A percentile compares a stretch with the other conserved stretches of the same genome.
These are phyloP conservation scores for Idaea biselata DNA, from an alignment of 2,888 invertebrate species.

Conservation along the genomic window DNA sequence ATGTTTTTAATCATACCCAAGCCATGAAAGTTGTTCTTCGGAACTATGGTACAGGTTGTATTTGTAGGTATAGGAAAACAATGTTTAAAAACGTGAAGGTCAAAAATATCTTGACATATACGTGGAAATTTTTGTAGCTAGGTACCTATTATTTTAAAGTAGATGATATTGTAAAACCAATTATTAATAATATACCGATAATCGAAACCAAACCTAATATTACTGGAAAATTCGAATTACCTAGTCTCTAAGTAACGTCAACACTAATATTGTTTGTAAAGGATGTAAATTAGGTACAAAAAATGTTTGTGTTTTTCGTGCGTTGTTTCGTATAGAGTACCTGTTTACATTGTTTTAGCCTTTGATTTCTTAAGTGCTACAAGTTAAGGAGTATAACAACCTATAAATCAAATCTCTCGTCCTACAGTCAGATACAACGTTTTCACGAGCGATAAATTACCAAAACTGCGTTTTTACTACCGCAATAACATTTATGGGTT, in stretches of 20 bases:
- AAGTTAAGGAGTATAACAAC: conserved; percentile 45
- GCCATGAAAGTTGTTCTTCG: conserved; percentile 6
- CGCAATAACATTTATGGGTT: conserved; percentile 70
- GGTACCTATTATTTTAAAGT: neutral
- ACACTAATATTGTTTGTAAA: too few species aligned
- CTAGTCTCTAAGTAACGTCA: too few species aligned
- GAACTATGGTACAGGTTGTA: conserved; percentile 10
- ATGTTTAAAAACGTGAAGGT: too few species aligned
- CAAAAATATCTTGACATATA: too few species aligned
- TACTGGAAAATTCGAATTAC: too few species aligned
- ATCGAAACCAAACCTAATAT: too few species aligned
- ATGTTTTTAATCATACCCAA: conserved; percentile 36
- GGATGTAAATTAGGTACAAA: neutral
- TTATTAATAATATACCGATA: neutral
- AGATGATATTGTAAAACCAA: neutral
- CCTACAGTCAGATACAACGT: conserved; percentile 58
- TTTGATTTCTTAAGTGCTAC: conserved; percentile 28
- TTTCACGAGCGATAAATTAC: conserved; percentile 72
- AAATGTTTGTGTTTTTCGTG: neutral
- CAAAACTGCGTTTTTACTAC: conserved; percentile 73
- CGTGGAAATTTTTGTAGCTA: neutral
- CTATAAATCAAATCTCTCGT: conserved; percentile 57
- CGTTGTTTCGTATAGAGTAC: neutral
- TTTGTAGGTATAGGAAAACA: neutral
- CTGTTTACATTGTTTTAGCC: conserved; percentile 5